Evolutionary conservation across 2,113 vertebrate species (phyloP).

Genomic region (Kryptolebias marmoratus): DNA sequence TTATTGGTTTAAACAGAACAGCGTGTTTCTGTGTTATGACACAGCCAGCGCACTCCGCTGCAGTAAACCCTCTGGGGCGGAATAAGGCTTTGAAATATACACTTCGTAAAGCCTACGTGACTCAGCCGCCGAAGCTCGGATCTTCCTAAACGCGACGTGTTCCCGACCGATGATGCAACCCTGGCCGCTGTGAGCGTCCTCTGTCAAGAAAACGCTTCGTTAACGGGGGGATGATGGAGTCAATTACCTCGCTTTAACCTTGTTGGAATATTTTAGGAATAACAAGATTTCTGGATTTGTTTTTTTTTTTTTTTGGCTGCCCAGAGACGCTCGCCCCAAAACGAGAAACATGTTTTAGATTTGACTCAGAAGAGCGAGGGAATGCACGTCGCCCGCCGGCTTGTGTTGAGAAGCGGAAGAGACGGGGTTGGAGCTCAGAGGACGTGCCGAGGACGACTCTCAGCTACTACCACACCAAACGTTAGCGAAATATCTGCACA

Average conservation of each 20-base stretch:
- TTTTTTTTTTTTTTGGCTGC: not conserved
- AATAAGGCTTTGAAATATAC: slow-evolving; percentile 63
- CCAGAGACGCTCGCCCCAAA: slow-evolving; percentile 39
- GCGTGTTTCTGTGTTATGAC: slow-evolving; percentile 72
- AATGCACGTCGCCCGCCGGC: too few relatives aligned
- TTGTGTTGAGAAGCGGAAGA: too few relatives aligned
- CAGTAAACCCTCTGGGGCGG: slow-evolving; percentile 55
- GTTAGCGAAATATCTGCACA: too few relatives aligned
- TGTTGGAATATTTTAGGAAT: slow-evolving; percentile 51
- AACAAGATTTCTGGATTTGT: slow-evolving; percentile 46
- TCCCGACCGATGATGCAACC: slow-evolving; percentile 39
- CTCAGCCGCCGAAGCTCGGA: slow-evolving; percentile 35
- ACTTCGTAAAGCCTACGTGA: slow-evolving; percentile 34
- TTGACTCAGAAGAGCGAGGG: not conserved
- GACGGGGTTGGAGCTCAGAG: too few relatives aligned
- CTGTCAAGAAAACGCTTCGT: slow-evolving; percentile 31
- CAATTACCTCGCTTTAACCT: slow-evolving; percentile 55
- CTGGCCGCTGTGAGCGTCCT: slow-evolving; percentile 45
- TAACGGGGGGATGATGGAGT: slow-evolving; percentile 49
- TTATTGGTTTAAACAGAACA: slow-evolving; percentile 74
- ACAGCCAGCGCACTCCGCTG: slow-evolving; percentile 60
- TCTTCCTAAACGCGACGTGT: slow-evolving; percentile 39
- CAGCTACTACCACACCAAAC: too few relatives aligned
- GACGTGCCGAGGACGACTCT: too few relatives aligned
- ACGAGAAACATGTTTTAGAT: slow-evolving; percentile 48